Percentiles rank a stretch among this genome's conserved stretches.
Evolutionary conservation across 2,888 invertebrate species (phyloP).

Genomic region (Diadegma fenestrale): DNA sequence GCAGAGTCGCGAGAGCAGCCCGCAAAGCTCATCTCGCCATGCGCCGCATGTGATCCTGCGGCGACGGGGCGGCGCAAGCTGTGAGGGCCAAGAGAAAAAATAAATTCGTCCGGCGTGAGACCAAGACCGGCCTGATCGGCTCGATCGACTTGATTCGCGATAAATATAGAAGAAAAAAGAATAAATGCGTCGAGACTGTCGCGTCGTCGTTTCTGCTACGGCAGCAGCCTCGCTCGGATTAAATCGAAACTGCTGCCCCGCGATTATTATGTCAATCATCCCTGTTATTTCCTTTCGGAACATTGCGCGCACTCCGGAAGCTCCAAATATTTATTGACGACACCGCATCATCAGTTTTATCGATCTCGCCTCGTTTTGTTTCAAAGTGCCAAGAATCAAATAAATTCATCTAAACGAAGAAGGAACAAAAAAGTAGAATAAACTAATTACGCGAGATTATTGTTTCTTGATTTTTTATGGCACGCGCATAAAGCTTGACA

Average conservation of each 20-base stretch:
- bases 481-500: background rate
- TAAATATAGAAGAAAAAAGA: background rate
- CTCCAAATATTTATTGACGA: background rate
- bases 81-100: background rate
- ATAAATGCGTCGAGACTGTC: background rate
- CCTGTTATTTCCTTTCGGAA: background rate
- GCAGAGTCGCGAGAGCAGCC: slow-evolving; percentile 50
- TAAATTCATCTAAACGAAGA: background rate
- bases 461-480: slow-evolving; percentile 4
- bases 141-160: slow-evolving; percentile 37
- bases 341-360: no score
- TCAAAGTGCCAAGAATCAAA: background rate
- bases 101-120: background rate
- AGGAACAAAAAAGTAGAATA: background rate
- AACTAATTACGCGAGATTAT: background rate
- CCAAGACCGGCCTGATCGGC: slow-evolving; percentile 25
- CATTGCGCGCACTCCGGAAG: background rate
- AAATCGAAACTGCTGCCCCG: background rate
- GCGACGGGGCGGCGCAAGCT: background rate
- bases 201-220: no score
- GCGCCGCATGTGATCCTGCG: background rate
- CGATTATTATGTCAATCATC: slow-evolving; percentile 13
- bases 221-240: no score
- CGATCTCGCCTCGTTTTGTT: no score
- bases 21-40: slow-evolving; percentile 40